A percentile compares a stretch with the other conserved stretches of the same genome.
Evolutionary conservation across 1,140 invertebrate species (phyloP).

Genomic region (Oppia nitens): DNA sequence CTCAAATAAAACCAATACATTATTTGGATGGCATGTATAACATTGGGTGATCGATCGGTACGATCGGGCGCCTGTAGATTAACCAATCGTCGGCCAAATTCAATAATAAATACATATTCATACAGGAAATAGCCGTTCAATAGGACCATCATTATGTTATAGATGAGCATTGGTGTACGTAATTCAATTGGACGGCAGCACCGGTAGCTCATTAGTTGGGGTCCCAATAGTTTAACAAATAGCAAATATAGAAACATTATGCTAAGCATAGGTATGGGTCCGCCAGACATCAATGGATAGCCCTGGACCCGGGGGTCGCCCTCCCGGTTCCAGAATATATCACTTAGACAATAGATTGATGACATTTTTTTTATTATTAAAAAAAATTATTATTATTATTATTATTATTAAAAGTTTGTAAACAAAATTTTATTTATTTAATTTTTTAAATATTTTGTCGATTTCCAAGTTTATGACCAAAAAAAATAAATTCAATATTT

Average conservation of each 20-base stretch:
- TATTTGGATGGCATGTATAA: not conserved
- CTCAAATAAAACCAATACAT: conserved; percentile 74
- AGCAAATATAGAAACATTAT: conserved; percentile 14
- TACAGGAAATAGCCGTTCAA: conserved; percentile 19
- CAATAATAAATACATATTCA: conserved; percentile 1
- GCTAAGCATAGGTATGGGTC: not conserved
- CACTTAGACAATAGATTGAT: not conserved
- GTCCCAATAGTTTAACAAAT: conserved; percentile 37
- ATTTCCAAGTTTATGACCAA: too few relatives aligned
- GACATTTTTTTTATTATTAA: too few relatives aligned
- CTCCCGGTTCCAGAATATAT: conserved; percentile 1
- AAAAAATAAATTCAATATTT: too few relatives aligned
- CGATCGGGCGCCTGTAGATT: conserved; percentile 1
- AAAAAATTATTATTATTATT: too few relatives aligned
- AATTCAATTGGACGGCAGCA: conserved; percentile 61
- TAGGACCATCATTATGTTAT: conserved; percentile 58
- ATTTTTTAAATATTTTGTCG: too few relatives aligned
- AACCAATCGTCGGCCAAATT: conserved; percentile 6
- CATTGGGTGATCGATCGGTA: not conserved
- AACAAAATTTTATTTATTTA: too few relatives aligned
- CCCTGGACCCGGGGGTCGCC: conserved; percentile 9
- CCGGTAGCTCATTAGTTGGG: conserved; percentile 60
- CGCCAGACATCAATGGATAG: not conserved
- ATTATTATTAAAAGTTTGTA: too few relatives aligned
- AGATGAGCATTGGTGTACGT: conserved; percentile 56